Evolutionary conservation across 2,797 vertebrate genomes (phyloP).

Genomic region (Urosaurus nigricauda): DNA sequence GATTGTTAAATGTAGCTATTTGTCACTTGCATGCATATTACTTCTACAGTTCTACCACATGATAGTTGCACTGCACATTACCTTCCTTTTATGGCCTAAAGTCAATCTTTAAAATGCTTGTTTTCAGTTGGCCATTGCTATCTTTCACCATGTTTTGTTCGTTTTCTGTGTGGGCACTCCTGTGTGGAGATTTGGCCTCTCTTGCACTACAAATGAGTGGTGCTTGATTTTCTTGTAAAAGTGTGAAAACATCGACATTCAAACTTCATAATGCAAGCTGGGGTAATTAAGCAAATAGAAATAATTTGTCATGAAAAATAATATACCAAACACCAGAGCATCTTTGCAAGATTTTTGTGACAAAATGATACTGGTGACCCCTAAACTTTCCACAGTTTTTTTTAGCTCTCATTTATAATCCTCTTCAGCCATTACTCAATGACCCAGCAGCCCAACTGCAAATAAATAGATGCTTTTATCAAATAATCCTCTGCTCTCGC

Average conservation of each 20-base stretch:
- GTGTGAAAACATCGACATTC: background rate
- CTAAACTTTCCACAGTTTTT: slow-evolving; percentile 44
- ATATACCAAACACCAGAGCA: background rate
- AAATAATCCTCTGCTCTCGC: slow-evolving; percentile 48
- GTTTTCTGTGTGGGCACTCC: background rate
- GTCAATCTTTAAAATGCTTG: background rate
- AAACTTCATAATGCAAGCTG: background rate
- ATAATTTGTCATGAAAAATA: background rate
- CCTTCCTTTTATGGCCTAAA: background rate
- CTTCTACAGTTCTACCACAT: background rate
- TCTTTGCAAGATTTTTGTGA: slow-evolving; percentile 66
- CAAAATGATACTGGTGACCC: slow-evolving; percentile 47
- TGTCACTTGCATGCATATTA: background rate
- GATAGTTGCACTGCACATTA: background rate
- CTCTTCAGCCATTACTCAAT: slow-evolving; percentile 58
- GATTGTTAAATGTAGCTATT: background rate
- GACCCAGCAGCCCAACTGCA: slow-evolving; percentile 50
- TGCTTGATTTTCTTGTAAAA: background rate
- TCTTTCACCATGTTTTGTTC: background rate
- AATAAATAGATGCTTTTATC: slow-evolving; percentile 61
- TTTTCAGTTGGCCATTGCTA: background rate
- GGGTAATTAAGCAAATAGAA: background rate
- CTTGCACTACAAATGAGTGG: background rate
- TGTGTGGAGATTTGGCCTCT: background rate
- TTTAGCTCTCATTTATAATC: slow-evolving; percentile 48